phyloP scores from a whole-genome alignment of 2,797 vertebrate species.

The Takifugu rubripes region DNA sequence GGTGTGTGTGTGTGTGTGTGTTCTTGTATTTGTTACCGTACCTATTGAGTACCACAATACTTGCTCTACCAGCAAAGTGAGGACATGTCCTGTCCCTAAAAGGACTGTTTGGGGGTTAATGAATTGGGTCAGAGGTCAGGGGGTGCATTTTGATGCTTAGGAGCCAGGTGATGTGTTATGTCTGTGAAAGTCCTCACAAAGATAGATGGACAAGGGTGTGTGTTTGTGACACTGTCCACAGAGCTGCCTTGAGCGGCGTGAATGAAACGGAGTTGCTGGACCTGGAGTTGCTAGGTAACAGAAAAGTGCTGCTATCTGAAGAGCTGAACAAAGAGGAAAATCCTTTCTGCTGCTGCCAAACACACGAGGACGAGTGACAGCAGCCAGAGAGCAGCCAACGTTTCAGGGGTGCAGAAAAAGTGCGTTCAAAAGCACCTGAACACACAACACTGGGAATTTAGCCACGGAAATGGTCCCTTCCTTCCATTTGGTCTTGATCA shows the following conservation, averaged over 20 bases:
- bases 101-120: too few relatives aligned
- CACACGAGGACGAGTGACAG: constrained; percentile 29
- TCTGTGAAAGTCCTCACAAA: too few relatives aligned
- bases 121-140: too few relatives aligned
- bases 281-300: constrained; percentile 71
- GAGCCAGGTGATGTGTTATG: too few relatives aligned
- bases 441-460: too few relatives aligned
- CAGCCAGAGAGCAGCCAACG: constrained; percentile 10
- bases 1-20: too few relatives aligned
- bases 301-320: constrained; percentile 48
- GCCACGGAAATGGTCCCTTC: too few relatives aligned
- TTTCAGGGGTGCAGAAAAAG: background rate
- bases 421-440: background rate
- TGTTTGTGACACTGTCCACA: constrained; percentile 30
- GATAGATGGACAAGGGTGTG: background rate
- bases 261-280: constrained; percentile 45
- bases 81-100: too few relatives aligned
- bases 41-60: background rate
- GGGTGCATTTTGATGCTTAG: too few relatives aligned
- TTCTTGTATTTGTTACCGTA: background rate
- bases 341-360: constrained; percentile 39
- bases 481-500: too few relatives aligned
- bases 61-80: too few relatives aligned
- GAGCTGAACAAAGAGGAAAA: constrained; percentile 51
- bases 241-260: constrained; percentile 20